Evolutionary conservation across 2,113 vertebrate species (phyloP).

Genomic region (Struthio camelus): DNA sequence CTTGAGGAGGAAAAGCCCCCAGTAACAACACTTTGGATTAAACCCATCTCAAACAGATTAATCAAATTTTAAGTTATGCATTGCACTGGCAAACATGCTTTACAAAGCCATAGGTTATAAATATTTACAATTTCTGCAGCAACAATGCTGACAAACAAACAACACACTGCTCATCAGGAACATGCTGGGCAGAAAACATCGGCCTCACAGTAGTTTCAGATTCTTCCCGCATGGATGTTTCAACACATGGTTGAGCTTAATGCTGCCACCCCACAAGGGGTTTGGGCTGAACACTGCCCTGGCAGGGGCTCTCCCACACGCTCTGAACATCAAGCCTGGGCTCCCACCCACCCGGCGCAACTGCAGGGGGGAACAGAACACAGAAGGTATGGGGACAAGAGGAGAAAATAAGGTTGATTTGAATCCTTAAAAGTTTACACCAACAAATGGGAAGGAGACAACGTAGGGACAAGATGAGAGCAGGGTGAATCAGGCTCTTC

Average conservation of each 20-base stretch:
- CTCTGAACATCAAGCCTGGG: not conserved
- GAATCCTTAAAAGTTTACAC: not conserved
- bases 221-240: rapidly evolving
- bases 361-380: not conserved
- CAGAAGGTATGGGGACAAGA: not conserved
- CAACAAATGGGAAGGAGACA: not conserved
- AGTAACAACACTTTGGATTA: conserved; percentile 14
- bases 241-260: not conserved
- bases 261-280: rapidly evolving
- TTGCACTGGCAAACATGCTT: not conserved
- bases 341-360: rapidly evolving
- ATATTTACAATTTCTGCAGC: conserved; percentile 54
- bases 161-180: not conserved
- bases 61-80: not conserved
- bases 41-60: conserved; percentile 18
- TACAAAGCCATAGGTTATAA: conserved; percentile 24
- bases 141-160: not conserved
- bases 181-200: not conserved
- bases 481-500: not conserved
- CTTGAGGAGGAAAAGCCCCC: not conserved
- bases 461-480: not conserved
- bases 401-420: not conserved
- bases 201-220: not conserved
- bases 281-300: not conserved
- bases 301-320: not conserved